Base-by-base conservation (phyloP, 2,113 vertebrate species). In the Helogale parvula region DNA sequence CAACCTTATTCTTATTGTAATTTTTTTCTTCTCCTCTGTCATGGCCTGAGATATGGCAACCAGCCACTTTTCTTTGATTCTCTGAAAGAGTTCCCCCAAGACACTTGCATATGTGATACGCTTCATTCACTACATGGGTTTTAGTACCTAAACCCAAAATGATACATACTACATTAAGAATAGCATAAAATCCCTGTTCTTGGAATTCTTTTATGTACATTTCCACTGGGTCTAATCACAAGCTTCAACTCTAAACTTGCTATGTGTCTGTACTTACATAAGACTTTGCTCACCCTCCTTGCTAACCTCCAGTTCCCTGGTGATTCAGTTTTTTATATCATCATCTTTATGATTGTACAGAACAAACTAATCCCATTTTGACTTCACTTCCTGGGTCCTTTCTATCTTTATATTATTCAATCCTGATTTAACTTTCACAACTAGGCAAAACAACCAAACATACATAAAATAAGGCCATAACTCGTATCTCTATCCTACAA, bases 331-430 rank as follows among this genome's bases (percentile, higher is more conserved):
- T 29, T 90, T 50, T 74, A n/a, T 31, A 38, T 90, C 65, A 41
- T 63, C 69, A 45, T 47, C 29, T 84, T 66, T 88, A 79, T 90
- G 84, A 79, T 71, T 71, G 47, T 45, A 7, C 27, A 83, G 15
- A 80, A 11, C 1, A 72, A 57, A 86, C 72, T 38, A 60, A 77
- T 71, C 6, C 31, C 27, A 66, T 84, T 65, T 82, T 5, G 38
- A 47, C 2, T 87, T 11, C 11, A 90, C 2, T 84, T 50, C 19
- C 27, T 69, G 63, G 84, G 25, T 63, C 91, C 4, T 84, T 76
- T 76, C 72, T 33, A 63, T 14, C 7, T 88, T 94, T 11, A 23
- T 17, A 35, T 76, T 95, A n/a, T 41, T 29, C 94, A 94, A 84
- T 72, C 2, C 29, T 45, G 2, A 68, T 74, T 80, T 80, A 84